These are phyloP conservation scores for Stegastes partitus DNA, from an alignment of 2,113 vertebrate species.

Conservation along the genomic window DNA sequence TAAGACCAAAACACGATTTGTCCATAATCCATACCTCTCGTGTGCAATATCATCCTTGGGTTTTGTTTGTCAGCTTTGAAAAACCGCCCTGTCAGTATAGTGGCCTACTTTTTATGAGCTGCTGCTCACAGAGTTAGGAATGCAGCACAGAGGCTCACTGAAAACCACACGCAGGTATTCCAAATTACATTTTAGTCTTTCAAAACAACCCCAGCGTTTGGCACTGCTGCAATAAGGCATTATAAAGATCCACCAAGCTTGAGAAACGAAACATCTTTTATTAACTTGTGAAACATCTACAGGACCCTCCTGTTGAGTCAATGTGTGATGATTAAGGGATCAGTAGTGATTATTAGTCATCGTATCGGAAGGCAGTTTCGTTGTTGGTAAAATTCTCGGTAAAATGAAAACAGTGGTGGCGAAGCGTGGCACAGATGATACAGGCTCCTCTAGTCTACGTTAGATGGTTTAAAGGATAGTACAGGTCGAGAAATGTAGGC, in stretches of 20 bases:
- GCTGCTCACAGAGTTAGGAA: background rate
- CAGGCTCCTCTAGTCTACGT: too few species aligned
- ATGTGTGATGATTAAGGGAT: background rate
- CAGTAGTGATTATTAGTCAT: background rate
- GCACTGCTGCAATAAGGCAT: background rate
- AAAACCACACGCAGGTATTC: background rate
- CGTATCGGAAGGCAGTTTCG: background rate
- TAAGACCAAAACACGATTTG: too few species aligned
- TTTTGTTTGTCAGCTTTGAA: background rate
- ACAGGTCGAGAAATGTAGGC: too few species aligned
- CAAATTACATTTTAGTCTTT: constrained; percentile 17
- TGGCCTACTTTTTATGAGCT: background rate
- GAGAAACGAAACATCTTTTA: background rate
- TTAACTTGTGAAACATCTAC: background rate
- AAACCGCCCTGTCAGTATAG: background rate
- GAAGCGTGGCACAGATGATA: background rate
- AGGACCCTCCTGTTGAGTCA: background rate
- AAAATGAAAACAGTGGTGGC: background rate
- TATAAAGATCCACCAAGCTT: background rate
- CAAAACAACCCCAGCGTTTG: constrained; percentile 20
- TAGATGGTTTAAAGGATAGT: too few species aligned
- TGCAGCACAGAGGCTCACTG: background rate
- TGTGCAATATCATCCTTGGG: too few species aligned
- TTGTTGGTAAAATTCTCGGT: background rate
- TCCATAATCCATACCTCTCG: too few species aligned